Evolutionary conservation across 2,888 invertebrate genomes (phyloP).

Genomic region (Brachyopa scutellaris): DNA sequence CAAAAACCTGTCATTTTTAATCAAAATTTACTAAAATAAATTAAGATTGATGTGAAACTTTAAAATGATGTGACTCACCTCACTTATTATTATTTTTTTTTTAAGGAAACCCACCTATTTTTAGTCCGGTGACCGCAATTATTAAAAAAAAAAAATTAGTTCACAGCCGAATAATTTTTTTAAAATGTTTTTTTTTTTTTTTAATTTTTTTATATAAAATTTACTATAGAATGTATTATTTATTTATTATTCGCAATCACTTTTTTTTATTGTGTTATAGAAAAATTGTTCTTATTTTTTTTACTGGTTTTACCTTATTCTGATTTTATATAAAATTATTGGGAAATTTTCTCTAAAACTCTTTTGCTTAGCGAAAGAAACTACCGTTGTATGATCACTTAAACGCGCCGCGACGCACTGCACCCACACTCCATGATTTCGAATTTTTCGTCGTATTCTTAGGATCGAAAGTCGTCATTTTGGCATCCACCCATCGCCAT

Average conservation of each 20-base stretch:
- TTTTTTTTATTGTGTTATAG: no score
- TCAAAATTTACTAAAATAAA: slow-evolving; percentile 4
- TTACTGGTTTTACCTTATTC: no score
- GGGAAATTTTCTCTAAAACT: no score
- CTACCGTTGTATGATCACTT: slow-evolving; percentile 57
- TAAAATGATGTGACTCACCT: slow-evolving; percentile 55
- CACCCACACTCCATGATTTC: slow-evolving; percentile 81
- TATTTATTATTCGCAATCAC: not conserved
- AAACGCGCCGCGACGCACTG: slow-evolving; percentile 81
- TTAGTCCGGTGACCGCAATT: slow-evolving; percentile 66
- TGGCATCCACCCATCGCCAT: slow-evolving; percentile 72
- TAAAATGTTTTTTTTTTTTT: not conserved
- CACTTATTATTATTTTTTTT: slow-evolving; percentile 23
- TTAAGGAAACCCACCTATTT: slow-evolving; percentile 67
- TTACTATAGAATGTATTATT: no score
- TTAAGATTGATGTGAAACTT: slow-evolving; percentile 22
- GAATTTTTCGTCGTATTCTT: slow-evolving; percentile 72
- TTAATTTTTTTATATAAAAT: not conserved
- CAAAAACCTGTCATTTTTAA: slow-evolving; percentile 7
- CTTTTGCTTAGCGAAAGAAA: slow-evolving; percentile 2
- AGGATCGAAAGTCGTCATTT: slow-evolving; percentile 70
- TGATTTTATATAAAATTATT: no score
- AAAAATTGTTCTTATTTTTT: no score
- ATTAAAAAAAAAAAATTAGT: slow-evolving; percentile 31
- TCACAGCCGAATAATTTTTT: slow-evolving; percentile 18